Evolutionary conservation across 2,113 vertebrate genomes (phyloP).

Genomic region (Dromas ardeola): DNA sequence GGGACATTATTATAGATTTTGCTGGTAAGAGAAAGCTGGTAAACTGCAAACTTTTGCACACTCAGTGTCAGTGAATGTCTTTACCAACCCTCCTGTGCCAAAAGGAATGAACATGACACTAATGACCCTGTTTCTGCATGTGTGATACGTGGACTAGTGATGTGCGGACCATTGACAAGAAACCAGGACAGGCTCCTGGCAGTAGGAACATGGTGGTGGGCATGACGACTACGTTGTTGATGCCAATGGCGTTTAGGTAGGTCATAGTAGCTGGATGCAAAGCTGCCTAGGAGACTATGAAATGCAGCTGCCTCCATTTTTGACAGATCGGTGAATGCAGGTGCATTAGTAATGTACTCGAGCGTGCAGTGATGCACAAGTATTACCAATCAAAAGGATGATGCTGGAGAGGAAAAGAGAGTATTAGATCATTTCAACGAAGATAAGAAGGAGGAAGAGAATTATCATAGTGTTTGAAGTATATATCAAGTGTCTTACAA

Average conservation of each 20-base stretch:
- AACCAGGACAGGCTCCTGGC: background rate
- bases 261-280: background rate
- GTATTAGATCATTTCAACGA: background rate
- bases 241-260: background rate
- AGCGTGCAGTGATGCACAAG: background rate
- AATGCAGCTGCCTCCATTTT: background rate
- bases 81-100: background rate
- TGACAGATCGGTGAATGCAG: background rate
- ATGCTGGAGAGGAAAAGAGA: background rate
- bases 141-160: background rate
- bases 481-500: background rate
- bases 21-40: background rate
- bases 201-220: background rate
- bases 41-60: background rate
- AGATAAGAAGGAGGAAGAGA: background rate
- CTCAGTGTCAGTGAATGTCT: background rate
- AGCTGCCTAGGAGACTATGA: background rate
- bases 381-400: background rate
- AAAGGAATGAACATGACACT: background rate
- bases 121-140: background rate
- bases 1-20: background rate
- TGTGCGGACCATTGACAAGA: background rate
- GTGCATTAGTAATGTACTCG: background rate
- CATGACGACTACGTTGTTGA: fast-evolving
- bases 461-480: background rate